Conservation (phyloP, 2,797 vertebrate genomes). For the Euphonia xanthogaster region DNA sequence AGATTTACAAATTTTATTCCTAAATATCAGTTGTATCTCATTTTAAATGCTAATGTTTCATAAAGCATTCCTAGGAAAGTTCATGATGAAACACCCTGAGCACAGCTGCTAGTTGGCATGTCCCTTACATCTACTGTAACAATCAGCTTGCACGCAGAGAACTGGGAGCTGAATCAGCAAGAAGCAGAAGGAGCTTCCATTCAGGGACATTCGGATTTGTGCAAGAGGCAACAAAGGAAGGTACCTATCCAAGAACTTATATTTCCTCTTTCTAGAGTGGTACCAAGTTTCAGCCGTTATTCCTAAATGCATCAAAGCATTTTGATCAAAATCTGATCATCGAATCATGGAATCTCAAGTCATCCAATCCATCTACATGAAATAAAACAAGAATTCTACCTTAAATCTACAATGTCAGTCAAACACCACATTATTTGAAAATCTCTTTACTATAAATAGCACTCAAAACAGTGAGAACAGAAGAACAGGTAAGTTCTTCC, state of each 20-base stretch:
- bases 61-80: background rate
- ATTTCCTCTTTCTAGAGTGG: background rate
- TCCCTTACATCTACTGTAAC: background rate
- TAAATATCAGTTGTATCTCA: background rate
- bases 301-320: background rate
- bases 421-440: background rate
- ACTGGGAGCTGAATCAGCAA: background rate
- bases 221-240: background rate
- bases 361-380: background rate
- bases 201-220: background rate
- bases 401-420: background rate
- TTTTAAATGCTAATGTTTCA: background rate
- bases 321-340: conserved; percentile 8
- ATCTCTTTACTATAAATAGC: background rate
- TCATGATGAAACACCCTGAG: background rate
- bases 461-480: background rate
- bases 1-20: background rate
- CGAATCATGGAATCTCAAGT: background rate
- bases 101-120: background rate
- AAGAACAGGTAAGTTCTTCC: background rate
- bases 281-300: background rate
- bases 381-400: background rate
- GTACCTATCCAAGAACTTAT: background rate
- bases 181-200: background rate
- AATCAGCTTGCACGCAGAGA: background rate